phyloP scores from a whole-genome alignment of 2,888 invertebrate genomes.

The Neelides folsomi region DNA sequence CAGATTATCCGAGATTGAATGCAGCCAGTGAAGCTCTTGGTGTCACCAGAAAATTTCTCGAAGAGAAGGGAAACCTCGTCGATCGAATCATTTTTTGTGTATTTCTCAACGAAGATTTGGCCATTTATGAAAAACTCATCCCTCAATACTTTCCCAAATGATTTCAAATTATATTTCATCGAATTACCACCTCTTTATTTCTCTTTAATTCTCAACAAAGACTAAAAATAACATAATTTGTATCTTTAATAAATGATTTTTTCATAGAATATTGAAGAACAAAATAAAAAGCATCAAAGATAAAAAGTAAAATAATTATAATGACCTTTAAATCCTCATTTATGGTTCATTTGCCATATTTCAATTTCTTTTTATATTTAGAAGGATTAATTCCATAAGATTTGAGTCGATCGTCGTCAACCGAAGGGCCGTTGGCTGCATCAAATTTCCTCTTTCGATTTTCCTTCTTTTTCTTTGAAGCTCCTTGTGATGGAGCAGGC shows the following conservation, averaged over 20 bases:
- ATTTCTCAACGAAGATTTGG: conserved; percentile 56
- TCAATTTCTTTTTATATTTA: conserved; percentile 65
- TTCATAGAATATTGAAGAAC: neutral
- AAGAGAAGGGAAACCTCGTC: conserved; percentile 36
- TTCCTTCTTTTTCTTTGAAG: neutral
- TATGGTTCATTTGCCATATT: conserved; percentile 41
- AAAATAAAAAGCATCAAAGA: neutral
- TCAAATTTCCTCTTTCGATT: conserved; percentile 9
- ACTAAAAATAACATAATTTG: too few relatives aligned
- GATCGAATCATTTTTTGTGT: conserved; percentile 68
- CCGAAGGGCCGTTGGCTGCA: conserved; percentile 20
- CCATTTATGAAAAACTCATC: conserved; percentile 56
- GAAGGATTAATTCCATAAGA: conserved; percentile 88
- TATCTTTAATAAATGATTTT: too few relatives aligned
- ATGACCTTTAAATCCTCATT: too few relatives aligned
- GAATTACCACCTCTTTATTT: too few relatives aligned
- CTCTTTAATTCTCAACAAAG: too few relatives aligned
- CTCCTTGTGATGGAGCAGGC: neutral
- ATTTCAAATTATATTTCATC: too few relatives aligned
- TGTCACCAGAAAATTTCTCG: conserved; percentile 52
- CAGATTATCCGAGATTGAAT: conserved; percentile 60
- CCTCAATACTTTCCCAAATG: conserved; percentile 54
- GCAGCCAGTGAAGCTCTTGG: conserved; percentile 62
- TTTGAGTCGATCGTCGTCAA: conserved; percentile 67
- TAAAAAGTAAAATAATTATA: neutral